Evolutionary conservation across 1,140 invertebrate species (phyloP).

Genomic region (Drosophila kikkawai): DNA sequence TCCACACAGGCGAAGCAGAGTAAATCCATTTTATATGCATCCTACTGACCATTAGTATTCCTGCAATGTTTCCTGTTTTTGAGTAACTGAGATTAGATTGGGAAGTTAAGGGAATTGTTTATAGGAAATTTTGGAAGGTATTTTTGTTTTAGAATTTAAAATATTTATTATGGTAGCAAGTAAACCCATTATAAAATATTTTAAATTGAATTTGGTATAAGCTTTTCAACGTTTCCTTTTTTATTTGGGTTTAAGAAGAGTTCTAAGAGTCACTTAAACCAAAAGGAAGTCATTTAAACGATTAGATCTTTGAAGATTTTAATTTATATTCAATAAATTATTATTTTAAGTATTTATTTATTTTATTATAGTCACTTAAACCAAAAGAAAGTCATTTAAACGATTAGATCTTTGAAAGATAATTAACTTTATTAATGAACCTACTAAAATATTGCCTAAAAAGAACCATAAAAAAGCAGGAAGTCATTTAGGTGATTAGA

Average conservation of each 20-base stretch:
- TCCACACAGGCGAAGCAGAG: slow-evolving; percentile 85
- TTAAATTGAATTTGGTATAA: too few relatives aligned
- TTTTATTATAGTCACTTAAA: neutral
- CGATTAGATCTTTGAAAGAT: neutral
- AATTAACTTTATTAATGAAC: neutral
- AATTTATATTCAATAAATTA: too few relatives aligned
- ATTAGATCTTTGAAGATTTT: neutral
- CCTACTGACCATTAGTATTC: slow-evolving; percentile 13
- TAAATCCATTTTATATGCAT: slow-evolving; percentile 70
- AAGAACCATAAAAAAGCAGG: neutral
- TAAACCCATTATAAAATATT: too few relatives aligned
- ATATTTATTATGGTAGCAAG: too few relatives aligned
- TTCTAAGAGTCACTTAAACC: neutral
- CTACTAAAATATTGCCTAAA: neutral
- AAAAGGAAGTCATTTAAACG: neutral
- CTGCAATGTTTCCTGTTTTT: slow-evolving; percentile 11
- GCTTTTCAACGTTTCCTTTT: neutral
- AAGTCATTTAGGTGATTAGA: neutral
- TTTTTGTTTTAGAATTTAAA: neutral
- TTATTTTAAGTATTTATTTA: too few relatives aligned
- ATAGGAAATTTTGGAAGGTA: neutral
- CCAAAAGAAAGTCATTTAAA: neutral
- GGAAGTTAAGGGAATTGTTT: neutral
- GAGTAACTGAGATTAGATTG: neutral
- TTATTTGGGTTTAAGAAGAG: neutral